Evolutionary conservation across 2,888 invertebrate genomes (phyloP), one percentile per base, ranked within the genome.

Genomic region (Conchocele bisecta): DNA sequence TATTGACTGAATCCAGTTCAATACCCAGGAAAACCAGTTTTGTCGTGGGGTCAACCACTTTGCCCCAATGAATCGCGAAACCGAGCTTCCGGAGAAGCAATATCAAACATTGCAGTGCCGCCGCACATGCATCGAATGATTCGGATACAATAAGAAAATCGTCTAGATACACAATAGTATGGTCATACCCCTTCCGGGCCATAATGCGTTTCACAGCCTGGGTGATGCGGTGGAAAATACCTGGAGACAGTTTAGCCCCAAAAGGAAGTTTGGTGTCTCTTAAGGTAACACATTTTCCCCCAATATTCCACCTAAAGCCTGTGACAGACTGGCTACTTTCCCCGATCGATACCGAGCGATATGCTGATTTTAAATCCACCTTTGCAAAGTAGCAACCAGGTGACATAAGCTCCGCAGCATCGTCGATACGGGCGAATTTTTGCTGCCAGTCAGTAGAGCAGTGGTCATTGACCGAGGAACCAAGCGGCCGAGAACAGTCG

Each of bases 281-380:
- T 4, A 59, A 28, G 17, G 50, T 41, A 3, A 22, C 22, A 13
- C 33, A 7, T 15, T 39, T n/a, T n/a, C 17, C 26, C 11, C n/a
- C 20, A 53, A 63, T 54, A 22, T 22, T 6, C 63, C 63, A 63
- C 33, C 44, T 63, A n/a, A 54, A 28, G 24, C 64, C 64, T 28
- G 66, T 51, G 20, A 66, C 66, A n/a, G 13, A 13, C 17, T 64
- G 64, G 46, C 60, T 67, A 37, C 44, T 22, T 33, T 53, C 48
- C 26, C 67, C 60, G 26, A 67, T 67, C n/a, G 42, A 33, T 3
- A 60, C 60, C 5, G 60, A 60, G 24, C 67, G 13, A 28, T 67
- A 67, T 35, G 60, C 67, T 3, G 51, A 51, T 28, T 60, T 67
- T 13, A 67, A 33, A 20, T 67, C 67, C 11, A 67, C 67, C 37